Base-by-base conservation (phyloP, 2,888 invertebrate species). In the Thymelicus sylvestris region DNA sequence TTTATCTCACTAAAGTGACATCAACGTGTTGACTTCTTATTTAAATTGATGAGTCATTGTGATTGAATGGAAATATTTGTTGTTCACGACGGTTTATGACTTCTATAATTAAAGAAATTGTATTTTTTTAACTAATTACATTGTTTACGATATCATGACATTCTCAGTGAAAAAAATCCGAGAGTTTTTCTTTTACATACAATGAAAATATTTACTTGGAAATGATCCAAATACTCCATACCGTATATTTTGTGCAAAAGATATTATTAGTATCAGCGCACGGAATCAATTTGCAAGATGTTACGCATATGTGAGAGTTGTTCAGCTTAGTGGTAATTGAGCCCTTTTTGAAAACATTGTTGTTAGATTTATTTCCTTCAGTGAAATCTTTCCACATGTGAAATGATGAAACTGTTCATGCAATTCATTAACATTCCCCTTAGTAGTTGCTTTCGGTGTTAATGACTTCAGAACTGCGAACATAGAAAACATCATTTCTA, bases 161-260 rank as follows among this genome's bases (percentile, higher is more conserved):
- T 52, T 52, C 52, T 8, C 1, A 52, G 2, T 3, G 7, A 52
- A 3, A 5, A 5, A 7, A 52, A 52, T 52, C 19, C 19, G 15
- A 2, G 19, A 52, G 38, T 69, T 69, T 64, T 19, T 48, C 48
- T 55, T 62, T 38, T 19, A 24, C 0, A 15, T 48, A 63, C 63
- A 50, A 15, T 24, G 60, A 24, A 31, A 60, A 50, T 41, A 67
- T 61, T 61, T 71, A 55, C 61, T 55, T 71, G 71, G 71, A 66
- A 19, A 38, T 55, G 55, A 31, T 71, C 71, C 71, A 71, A 71
- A 7, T 47, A 62, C 41, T 61, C 52, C 44, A 70, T 48, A 55
- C 44, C 66, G 47, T 61, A 62, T 47, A 55, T 71, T 71, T 71
- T 61, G 57, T 71, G 47, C 66, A 66, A 66, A 71, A 61, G 66